Base-by-base conservation (phyloP, 1,140 invertebrate genomes). In the Drosophila mauritiana region DNA sequence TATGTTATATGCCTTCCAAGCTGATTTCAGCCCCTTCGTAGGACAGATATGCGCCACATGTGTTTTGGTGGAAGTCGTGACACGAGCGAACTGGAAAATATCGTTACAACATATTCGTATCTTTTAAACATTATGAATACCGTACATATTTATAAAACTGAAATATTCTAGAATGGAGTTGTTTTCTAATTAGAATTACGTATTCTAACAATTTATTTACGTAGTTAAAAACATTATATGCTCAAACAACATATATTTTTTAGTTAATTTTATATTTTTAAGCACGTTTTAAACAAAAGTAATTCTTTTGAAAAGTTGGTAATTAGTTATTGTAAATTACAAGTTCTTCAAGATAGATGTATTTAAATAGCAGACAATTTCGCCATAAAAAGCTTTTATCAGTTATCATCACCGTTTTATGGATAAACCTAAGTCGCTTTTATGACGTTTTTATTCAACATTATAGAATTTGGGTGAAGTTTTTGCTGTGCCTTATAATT, bases 11-110 rank as follows among this genome's bases (percentile, higher is more conserved):
- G 49, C 15, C 27, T 51, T 51, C 49, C 49, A 51, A 17, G 27
- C 49, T 3, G 31, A 8, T 20, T 36, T 36, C 31, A 11, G 27
- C 31, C 11, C 4, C 10, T 13, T 12, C 27, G 27, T 31, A 31
- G 27, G 25, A 4, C 6, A 6, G 22, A 36, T 27, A 36, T 51
- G 49, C 49, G 15, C 10, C 3, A 11, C 27, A 31, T 7, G 7
- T 31, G 27, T 8, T 2, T 7, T 31, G 22, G 48, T 49, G 46
- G 25, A 49, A 49, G 25, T 7, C 25, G 48, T 36, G 49, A 20
- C 31, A 36, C 49, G 49, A 12, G 49, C 0, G 0, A 51, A 36
- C 49, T 51, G 49, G 49, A 51, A 51, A 36, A 17, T 51, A 51
- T 51, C 49, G 13, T 2, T 15, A 42, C 3, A 42, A 1, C 3